These are phyloP conservation scores for Protonibea diacanthus DNA, from an alignment of 2,797 vertebrate genomes.

Conservation along the genomic window DNA sequence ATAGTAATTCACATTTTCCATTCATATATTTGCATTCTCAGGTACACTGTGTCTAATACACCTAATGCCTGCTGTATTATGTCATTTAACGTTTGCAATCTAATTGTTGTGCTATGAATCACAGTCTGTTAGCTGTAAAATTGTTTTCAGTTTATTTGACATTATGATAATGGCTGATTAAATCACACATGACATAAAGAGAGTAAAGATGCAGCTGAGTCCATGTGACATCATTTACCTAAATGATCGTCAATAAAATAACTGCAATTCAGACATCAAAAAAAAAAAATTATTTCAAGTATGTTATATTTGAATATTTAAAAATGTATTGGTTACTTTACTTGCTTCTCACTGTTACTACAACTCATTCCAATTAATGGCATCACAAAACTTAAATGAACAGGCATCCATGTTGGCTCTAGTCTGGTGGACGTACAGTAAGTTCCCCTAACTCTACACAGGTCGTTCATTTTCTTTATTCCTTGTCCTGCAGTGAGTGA, in stretches of 20 bases:
- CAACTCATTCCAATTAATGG: neutral
- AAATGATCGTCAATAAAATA: neutral
- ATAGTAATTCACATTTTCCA: neutral
- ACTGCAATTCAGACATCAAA: neutral
- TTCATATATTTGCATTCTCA: neutral
- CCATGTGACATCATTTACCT: neutral
- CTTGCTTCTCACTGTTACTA: neutral
- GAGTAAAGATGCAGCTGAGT: neutral
- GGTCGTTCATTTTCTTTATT: neutral
- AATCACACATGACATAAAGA: neutral
- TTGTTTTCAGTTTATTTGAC: neutral
- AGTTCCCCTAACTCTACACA: neutral
- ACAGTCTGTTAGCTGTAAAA: too few species aligned
- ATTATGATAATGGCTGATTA: neutral
- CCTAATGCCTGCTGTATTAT: too few species aligned
- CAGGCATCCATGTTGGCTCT: neutral
- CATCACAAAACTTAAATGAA: too few species aligned
- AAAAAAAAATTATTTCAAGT: too few species aligned
- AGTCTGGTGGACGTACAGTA: neutral
- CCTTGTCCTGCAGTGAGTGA: conserved; percentile 72
- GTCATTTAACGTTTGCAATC: neutral
- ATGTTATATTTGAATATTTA: too few species aligned
- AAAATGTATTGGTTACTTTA: neutral
- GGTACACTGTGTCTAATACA: neutral
- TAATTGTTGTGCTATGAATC: neutral